These are phyloP conservation scores for Corythornis cristatus DNA, from an alignment of 2,113 vertebrate species.

Conservation along the genomic window DNA sequence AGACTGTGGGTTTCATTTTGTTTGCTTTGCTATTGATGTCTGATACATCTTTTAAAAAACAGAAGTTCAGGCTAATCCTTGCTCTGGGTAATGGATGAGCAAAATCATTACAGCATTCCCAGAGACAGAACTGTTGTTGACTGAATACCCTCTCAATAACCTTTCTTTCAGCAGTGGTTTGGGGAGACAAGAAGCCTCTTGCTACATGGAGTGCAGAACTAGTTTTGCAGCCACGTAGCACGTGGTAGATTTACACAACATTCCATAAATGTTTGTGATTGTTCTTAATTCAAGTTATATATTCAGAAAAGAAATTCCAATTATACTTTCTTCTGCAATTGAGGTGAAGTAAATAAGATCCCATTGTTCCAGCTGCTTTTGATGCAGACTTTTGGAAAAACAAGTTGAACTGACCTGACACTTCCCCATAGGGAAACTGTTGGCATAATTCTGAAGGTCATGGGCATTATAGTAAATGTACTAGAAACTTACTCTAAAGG, in stretches of 20 bases:
- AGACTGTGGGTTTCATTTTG: conserved; percentile 36
- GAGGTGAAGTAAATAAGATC: conserved; percentile 34
- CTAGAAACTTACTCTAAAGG: conserved; percentile 62
- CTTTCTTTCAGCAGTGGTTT: conserved; percentile 53
- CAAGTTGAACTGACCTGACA: conserved; percentile 32
- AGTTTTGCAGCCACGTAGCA: not conserved
- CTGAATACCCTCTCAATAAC: conserved; percentile 69
- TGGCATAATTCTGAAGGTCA: conserved; percentile 64
- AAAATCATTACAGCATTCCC: conserved; percentile 49
- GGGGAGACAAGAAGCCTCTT: conserved; percentile 13
- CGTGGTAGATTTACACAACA: not conserved
- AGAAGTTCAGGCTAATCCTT: conserved; percentile 57
- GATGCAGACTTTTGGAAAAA: conserved; percentile 27
- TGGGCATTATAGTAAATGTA: conserved; percentile 58
- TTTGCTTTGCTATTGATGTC: conserved; percentile 61
- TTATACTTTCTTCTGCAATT: not conserved
- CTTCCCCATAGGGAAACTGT: conserved; percentile 58
- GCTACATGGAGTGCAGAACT: conserved; percentile 22
- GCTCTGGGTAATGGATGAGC: conserved; percentile 57
- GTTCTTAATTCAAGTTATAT: not conserved
- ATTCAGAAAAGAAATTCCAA: not conserved
- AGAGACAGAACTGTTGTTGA: conserved; percentile 55
- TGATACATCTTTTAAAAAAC: conserved; percentile 32
- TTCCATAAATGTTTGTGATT: not conserved
- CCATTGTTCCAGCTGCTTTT: not conserved